Evolutionary conservation across 2,888 invertebrate species (phyloP).

Genomic region (Fragum whitleyi): DNA sequence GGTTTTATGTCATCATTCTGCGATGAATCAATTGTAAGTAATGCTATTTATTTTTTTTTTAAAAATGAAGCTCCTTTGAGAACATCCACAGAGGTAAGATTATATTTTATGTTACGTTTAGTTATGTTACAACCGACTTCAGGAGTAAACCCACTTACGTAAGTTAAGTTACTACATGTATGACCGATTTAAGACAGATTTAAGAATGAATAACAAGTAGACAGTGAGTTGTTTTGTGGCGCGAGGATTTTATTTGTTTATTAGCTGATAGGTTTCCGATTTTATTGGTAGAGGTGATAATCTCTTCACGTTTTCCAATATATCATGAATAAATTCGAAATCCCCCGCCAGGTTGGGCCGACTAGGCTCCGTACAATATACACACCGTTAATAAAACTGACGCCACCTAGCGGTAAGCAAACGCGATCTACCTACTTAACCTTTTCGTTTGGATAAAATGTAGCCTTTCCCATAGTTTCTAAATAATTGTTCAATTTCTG

Average conservation of each 20-base stretch:
- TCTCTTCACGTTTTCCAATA: constrained; percentile 47
- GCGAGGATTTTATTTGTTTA: constrained; percentile 41
- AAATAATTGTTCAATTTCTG: neutral
- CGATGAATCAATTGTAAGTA: too few species aligned
- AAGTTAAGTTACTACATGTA: too few species aligned
- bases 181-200: neutral
- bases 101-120: too few species aligned
- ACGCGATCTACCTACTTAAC: constrained; percentile 26
- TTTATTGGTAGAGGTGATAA: constrained; percentile 54
- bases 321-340: constrained; percentile 50
- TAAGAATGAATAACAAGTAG: neutral
- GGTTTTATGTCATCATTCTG: too few species aligned
- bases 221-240: neutral
- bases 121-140: too few species aligned
- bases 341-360: constrained; percentile 42
- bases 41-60: too few species aligned
- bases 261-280: constrained; percentile 45
- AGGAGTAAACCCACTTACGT: too few species aligned
- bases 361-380: constrained; percentile 27
- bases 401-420: constrained; percentile 36
- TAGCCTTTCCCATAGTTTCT: neutral
- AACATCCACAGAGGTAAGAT: too few species aligned
- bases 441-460: too few species aligned
- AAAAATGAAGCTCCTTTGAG: too few species aligned
- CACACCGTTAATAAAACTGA: constrained; percentile 38